phyloP scores from a whole-genome alignment of 2,113 vertebrate species.

The Crypturellus undulatus region DNA sequence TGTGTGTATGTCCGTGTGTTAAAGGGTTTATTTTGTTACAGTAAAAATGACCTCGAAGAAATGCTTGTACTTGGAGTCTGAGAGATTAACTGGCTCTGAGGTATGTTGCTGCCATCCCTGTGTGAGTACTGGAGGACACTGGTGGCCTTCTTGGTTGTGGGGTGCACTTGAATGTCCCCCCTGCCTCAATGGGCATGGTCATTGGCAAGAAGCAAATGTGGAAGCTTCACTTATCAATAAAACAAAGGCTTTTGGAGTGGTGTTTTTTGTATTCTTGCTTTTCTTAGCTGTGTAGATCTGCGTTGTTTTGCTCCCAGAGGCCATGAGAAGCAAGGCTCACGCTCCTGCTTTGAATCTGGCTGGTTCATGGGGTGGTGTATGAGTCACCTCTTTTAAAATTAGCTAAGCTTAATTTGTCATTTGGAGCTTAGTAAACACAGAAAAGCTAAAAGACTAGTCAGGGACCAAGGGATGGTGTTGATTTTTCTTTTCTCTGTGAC shows the following conservation, averaged over 20 bases:
- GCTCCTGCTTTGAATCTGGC: background rate
- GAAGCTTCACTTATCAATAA: background rate
- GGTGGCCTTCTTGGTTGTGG: background rate
- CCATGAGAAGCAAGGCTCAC: background rate
- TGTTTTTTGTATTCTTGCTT: no score
- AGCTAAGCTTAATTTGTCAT: background rate
- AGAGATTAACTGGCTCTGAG: background rate
- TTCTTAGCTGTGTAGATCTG: background rate
- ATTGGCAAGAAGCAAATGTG: background rate
- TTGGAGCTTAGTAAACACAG: background rate
- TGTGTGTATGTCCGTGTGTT: background rate
- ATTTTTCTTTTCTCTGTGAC: background rate
- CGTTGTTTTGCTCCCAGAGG: background rate
- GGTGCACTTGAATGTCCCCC: no score
- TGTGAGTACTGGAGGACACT: background rate
- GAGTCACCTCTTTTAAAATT: slow-evolving; percentile 5
- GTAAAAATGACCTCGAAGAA: background rate
- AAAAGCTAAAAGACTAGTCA: background rate
- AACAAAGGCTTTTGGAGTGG: background rate
- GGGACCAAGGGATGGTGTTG: background rate
- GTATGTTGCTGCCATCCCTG: background rate
- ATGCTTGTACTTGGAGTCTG: background rate
- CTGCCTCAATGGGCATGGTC: no score
- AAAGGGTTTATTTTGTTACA: background rate
- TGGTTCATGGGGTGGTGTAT: background rate